Conservation (phyloP, 2,797 vertebrate species). For the Trachurus trachurus region DNA sequence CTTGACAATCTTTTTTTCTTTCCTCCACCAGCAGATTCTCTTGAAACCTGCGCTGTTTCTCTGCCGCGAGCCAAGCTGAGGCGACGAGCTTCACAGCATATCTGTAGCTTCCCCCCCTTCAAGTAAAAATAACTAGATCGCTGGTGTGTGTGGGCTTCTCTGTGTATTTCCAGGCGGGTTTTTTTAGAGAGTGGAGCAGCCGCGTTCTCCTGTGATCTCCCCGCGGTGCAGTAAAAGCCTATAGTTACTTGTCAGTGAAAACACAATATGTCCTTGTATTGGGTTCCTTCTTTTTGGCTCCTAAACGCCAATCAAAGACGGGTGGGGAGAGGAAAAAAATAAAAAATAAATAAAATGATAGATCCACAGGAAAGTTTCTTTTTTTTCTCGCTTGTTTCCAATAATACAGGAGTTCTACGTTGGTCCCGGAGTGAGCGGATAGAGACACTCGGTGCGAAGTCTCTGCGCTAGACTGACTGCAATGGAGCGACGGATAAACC, state of each 20-base stretch:
- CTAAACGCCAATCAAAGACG: slow-evolving; percentile 28
- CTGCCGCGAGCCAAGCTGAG: slow-evolving; percentile 59
- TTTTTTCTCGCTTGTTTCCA: not conserved
- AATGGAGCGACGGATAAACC: slow-evolving; percentile 55
- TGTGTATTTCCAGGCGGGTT: slow-evolving; percentile 54
- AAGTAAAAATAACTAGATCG: slow-evolving; percentile 69
- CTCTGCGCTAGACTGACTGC: slow-evolving; percentile 63
- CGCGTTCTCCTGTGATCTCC: slow-evolving; percentile 12
- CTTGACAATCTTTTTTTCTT: slow-evolving; percentile 18
- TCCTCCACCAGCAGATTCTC: slow-evolving; percentile 44
- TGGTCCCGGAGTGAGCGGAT: slow-evolving; percentile 25
- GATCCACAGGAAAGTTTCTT: slow-evolving; percentile 45
- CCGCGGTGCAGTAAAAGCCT: slow-evolving; percentile 32
- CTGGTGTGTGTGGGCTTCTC: slow-evolving; percentile 55
- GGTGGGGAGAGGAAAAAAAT: not conserved
- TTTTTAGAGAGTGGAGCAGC: slow-evolving; percentile 41
- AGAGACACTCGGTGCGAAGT: slow-evolving; percentile 34
- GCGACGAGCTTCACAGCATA: slow-evolving; percentile 65
- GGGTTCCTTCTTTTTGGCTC: not conserved
- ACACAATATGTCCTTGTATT: slow-evolving; percentile 49
- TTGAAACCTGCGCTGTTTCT: slow-evolving; percentile 56
- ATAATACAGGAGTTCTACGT: not conserved
- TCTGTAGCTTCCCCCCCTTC: slow-evolving; percentile 64
- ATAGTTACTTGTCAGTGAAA: slow-evolving; percentile 34
- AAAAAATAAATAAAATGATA: not conserved